Evolutionary conservation across 2,797 vertebrate species (phyloP).

Genomic region (Mus minutoides): DNA sequence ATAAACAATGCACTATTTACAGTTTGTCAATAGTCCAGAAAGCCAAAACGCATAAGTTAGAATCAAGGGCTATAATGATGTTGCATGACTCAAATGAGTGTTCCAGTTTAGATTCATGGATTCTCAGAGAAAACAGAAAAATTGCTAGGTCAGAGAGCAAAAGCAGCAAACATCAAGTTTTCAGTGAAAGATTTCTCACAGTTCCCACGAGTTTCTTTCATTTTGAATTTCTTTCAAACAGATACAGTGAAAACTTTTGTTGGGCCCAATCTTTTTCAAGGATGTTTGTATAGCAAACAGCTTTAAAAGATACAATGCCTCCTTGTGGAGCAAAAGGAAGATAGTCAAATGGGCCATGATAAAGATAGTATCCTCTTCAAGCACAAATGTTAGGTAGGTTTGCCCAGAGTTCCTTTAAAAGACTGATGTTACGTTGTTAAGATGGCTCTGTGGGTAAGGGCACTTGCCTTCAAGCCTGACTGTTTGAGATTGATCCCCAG

Average conservation of each 20-base stretch:
- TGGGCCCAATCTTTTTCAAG: not conserved
- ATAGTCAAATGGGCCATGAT: not conserved
- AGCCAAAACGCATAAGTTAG: not conserved
- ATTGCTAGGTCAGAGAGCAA: not conserved
- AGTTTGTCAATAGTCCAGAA: not conserved
- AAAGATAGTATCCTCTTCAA: not conserved
- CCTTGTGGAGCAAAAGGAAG: not conserved
- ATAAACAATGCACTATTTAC: not conserved
- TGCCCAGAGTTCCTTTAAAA: not conserved
- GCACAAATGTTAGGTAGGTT: not conserved
- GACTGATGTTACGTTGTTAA: not conserved
- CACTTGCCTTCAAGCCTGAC: not conserved
- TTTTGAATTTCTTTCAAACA: not conserved
- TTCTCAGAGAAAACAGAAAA: not conserved
- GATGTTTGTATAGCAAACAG: not conserved
- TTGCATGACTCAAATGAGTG: not conserved
- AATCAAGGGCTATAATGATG: not conserved
- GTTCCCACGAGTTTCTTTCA: slow-evolving; percentile 87
- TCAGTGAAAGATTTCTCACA: not conserved
- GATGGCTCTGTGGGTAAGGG: not conserved
- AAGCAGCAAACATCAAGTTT: not conserved
- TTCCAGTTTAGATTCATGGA: not conserved
- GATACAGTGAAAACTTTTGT: not conserved
- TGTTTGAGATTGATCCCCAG: not conserved
- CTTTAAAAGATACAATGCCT: not conserved